phyloP scores from a whole-genome alignment of 2,797 vertebrate species.

The Chiloscyllium punctatum region DNA sequence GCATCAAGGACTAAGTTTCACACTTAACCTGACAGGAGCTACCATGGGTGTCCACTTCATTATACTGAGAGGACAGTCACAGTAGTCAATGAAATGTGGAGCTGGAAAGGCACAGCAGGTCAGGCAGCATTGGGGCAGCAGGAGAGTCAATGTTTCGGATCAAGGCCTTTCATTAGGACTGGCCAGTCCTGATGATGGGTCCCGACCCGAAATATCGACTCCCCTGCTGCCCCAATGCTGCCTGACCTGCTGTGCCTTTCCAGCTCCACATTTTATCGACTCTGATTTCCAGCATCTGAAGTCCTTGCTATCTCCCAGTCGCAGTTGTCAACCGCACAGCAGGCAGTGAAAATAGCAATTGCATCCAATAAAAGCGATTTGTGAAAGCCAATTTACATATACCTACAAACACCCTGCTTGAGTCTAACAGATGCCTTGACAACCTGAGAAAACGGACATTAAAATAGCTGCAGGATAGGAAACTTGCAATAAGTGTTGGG shows the following conservation, averaged over 20 bases:
- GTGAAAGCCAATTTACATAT: not conserved
- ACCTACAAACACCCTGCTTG: not conserved
- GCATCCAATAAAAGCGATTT: not conserved
- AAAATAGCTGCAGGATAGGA: not conserved
- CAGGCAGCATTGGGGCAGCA: too few species aligned
- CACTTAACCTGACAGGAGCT: not conserved
- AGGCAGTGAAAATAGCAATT: not conserved
- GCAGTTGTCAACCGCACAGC: not conserved
- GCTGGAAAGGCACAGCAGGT: too few species aligned
- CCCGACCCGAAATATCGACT: too few species aligned
- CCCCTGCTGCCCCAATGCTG: too few species aligned
- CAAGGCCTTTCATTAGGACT: too few species aligned
- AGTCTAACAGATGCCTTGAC: not conserved
- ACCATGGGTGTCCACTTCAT: not conserved
- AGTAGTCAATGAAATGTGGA: not conserved
- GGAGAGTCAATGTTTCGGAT: too few species aligned
- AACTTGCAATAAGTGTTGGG: not conserved
- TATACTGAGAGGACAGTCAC: not conserved
- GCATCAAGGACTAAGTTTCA: not conserved
- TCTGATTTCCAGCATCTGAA: too few species aligned
- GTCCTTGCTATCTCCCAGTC: too few species aligned
- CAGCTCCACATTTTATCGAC: too few species aligned
- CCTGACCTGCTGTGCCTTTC: too few species aligned
- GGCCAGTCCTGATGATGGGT: too few species aligned
- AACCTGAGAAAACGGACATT: not conserved